phyloP scores from a whole-genome alignment of 2,888 invertebrate species.

The Xestia c-nigrum region DNA sequence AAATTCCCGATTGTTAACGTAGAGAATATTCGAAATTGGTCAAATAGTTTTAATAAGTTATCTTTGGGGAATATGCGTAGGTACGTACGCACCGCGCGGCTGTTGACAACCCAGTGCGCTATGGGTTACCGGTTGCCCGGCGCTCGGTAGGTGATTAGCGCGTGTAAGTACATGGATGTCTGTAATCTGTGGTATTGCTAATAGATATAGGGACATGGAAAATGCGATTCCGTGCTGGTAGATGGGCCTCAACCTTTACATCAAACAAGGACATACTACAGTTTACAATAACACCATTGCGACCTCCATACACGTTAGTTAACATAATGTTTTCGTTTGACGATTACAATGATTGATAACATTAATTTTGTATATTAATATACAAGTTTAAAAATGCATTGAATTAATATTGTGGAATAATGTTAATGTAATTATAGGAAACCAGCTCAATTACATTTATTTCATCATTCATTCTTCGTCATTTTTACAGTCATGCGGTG shows the following conservation, averaged over 20 bases:
- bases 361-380: neutral
- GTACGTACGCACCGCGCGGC: too few species aligned
- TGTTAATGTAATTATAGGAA: constrained; percentile 28
- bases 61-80: too few species aligned
- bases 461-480: constrained; percentile 31
- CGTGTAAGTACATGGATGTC: too few species aligned
- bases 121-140: too few species aligned
- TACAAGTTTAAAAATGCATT: constrained; percentile 8
- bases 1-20: too few species aligned
- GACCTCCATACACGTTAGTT: too few species aligned
- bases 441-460: constrained; percentile 44
- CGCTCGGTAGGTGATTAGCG: too few species aligned
- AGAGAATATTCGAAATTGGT: too few species aligned
- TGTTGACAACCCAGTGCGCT: too few species aligned
- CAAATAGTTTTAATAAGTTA: too few species aligned
- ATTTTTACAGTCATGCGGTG: neutral
- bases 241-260: neutral
- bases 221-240: neutral
- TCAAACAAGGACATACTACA: neutral
- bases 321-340: neutral
- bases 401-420: constrained; percentile 11
- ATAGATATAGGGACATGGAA: neutral
- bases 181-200: too few species aligned
- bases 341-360: neutral
- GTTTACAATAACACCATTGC: neutral